Conservation (phyloP, 2,888 invertebrate genomes). For the Ophraella communa region DNA sequence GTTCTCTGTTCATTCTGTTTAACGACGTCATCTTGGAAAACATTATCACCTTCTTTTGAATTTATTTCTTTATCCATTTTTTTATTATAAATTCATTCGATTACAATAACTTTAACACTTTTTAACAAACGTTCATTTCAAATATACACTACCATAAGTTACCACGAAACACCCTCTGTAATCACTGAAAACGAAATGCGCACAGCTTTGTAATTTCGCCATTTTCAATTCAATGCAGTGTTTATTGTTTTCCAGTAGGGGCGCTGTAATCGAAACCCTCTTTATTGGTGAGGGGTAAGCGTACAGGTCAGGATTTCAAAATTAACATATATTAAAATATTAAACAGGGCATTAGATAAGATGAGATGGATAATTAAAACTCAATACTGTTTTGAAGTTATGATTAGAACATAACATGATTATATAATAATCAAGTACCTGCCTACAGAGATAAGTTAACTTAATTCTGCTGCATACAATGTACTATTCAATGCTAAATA, state of each 20-base stretch:
- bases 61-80: slow-evolving; percentile 44
- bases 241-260: slow-evolving; percentile 41
- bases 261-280: slow-evolving; percentile 6
- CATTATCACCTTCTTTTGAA: slow-evolving; percentile 42
- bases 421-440: no score
- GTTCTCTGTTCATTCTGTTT: slow-evolving; percentile 60
- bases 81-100: slow-evolving; percentile 52
- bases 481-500: no score
- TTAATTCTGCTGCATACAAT: no score
- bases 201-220: slow-evolving; percentile 57
- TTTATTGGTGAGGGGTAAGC: slow-evolving; percentile 2
- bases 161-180: slow-evolving; percentile 49
- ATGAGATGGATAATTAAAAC: no score
- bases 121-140: slow-evolving; percentile 39
- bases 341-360: no score
- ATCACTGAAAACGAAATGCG: slow-evolving; percentile 52
- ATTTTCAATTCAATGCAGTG: slow-evolving; percentile 51
- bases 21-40: slow-evolving; percentile 66
- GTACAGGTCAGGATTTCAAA: neutral
- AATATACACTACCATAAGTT: slow-evolving; percentile 49
- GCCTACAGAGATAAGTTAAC: no score
- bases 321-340: neutral
- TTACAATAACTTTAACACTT: slow-evolving; percentile 37
- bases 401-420: no score
- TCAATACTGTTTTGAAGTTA: no score